A percentile compares a stretch with the other conserved stretches of the same genome.
These are phyloP conservation scores for Marmota monax DNA, from an alignment of 2,113 vertebrate species.

Conservation along the genomic window DNA sequence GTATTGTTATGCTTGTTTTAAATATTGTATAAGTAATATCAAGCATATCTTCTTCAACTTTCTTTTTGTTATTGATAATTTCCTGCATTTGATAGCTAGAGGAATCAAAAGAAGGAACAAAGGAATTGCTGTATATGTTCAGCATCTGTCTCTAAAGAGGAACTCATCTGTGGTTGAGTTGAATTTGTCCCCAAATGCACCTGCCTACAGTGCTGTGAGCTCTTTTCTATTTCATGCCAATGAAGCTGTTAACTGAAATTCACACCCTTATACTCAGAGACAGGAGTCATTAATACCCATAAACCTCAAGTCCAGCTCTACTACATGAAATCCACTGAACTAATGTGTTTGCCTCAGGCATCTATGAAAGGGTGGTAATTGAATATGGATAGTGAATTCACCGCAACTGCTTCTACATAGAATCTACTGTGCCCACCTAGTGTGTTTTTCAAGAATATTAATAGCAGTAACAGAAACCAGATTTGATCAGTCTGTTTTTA, in stretches of 20 bases:
- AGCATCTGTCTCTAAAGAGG: constrained; percentile 28
- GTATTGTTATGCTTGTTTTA: background rate
- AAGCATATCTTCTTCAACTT: constrained; percentile 52
- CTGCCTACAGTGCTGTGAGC: background rate
- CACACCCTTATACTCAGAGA: background rate
- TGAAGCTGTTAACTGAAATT: constrained; percentile 28
- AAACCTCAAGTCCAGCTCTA: background rate
- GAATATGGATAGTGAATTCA: constrained; percentile 42
- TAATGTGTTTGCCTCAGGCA: background rate
- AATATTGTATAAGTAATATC: constrained; percentile 41
- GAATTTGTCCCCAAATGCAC: constrained; percentile 1
- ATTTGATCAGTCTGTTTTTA: constrained; percentile 66
- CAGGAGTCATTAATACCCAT: background rate
- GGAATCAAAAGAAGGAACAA: constrained; percentile 16
- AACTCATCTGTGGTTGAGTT: background rate
- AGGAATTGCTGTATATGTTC: background rate
- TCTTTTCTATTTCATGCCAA: background rate
- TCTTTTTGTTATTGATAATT: constrained; percentile 35
- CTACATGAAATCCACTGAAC: constrained; percentile 1
- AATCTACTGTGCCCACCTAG: background rate
- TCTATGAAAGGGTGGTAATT: constrained; percentile 7
- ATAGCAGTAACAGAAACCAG: constrained; percentile 51
- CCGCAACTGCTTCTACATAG: background rate
- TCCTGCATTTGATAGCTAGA: constrained; percentile 5
- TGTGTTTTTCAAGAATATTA: constrained; percentile 56